Evolutionary conservation across 2,797 vertebrate genomes (phyloP), one percentile per base, ranked within the genome.

Genomic region (Hafferia zeledoni): DNA sequence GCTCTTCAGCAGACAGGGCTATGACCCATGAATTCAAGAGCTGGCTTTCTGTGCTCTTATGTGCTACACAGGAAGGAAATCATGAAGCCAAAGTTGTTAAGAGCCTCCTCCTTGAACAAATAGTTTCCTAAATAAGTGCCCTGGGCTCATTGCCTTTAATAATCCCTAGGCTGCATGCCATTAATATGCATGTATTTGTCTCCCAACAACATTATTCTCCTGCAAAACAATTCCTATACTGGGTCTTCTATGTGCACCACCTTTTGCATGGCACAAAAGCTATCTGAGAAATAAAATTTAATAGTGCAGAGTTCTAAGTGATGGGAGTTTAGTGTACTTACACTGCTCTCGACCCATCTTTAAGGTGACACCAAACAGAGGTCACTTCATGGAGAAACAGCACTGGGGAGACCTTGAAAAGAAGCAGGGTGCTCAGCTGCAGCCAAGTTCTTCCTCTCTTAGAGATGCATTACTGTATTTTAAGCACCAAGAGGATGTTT

Each of bases 1-100:
- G 93, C 72, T 92, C 63, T 89, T 89, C 74, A 93, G 83, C 79
- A 76, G 85, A 70, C 24, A 64, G 52, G 86, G 74, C 69, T 80
- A n/a, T 3, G 74, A 78, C 75, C 86, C 35, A 10, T 17, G 65
- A 85, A 91, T 71, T 71, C 43, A 88, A 91, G 74, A 81, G 55
- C 65, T 60, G 83, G 30, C n/a, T 95, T 89, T 65, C 77, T 76
- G 33, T 2, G 6, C 55, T 95, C 55, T 81, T 39, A 8, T 11
- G 72, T 50, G 64, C 72, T 69, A 57, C 44, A 47, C 39, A 61
- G 80, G 65, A 93, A 93, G 71, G 61, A 90, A 93, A 46, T 33
- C 59, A 87, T 0, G 1, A 87, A 90, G 88, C 30, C 83, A 84
- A 84, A 93, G 27, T 35, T 72, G 47, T 75, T 74, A 39, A 25